phyloP scores from a whole-genome alignment of 2,888 invertebrate genomes.

The Hirudinaria manillensis region DNA sequence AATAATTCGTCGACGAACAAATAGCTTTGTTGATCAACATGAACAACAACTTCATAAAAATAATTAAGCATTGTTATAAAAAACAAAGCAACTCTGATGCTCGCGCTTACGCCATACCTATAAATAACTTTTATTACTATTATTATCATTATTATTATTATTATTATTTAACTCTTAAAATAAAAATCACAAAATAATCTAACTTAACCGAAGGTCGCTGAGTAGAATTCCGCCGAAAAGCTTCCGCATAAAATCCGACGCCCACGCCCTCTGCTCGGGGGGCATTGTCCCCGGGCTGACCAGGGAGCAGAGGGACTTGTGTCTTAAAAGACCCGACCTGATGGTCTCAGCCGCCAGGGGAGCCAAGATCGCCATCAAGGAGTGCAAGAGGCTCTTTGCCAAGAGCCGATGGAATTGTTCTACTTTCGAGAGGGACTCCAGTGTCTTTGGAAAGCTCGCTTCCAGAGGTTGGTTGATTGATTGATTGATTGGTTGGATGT shows the following conservation, averaged over 20 bases:
- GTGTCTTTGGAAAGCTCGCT: slow-evolving; percentile 55
- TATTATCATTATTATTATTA: too few species aligned
- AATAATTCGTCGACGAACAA: too few species aligned
- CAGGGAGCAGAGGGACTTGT: slow-evolving; percentile 51
- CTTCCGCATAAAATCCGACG: slow-evolving; percentile 2
- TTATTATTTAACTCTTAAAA: too few species aligned
- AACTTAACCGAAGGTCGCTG: too few species aligned
- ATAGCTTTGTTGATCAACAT: too few species aligned
- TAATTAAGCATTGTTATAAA: too few species aligned
- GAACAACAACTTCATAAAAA: too few species aligned
- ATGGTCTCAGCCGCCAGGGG: slow-evolving; percentile 53
- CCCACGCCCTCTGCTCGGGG: slow-evolving; percentile 14
- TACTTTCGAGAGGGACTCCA: slow-evolving; percentile 49
- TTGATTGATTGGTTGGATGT: not conserved
- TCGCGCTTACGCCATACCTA: too few species aligned
- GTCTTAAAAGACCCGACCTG: slow-evolving; percentile 48
- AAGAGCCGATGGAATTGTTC: slow-evolving; percentile 53
- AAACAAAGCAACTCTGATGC: too few species aligned
- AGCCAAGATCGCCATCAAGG: slow-evolving; percentile 50
- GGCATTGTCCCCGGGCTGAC: slow-evolving; percentile 54
- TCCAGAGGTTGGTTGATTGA: slow-evolving; percentile 48
- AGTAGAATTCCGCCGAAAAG: not conserved
- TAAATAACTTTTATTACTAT: too few species aligned
- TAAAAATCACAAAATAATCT: too few species aligned
- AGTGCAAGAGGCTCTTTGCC: slow-evolving; percentile 53